phyloP scores from a whole-genome alignment of 2,113 vertebrate species.

The Asarcornis scutulata region DNA sequence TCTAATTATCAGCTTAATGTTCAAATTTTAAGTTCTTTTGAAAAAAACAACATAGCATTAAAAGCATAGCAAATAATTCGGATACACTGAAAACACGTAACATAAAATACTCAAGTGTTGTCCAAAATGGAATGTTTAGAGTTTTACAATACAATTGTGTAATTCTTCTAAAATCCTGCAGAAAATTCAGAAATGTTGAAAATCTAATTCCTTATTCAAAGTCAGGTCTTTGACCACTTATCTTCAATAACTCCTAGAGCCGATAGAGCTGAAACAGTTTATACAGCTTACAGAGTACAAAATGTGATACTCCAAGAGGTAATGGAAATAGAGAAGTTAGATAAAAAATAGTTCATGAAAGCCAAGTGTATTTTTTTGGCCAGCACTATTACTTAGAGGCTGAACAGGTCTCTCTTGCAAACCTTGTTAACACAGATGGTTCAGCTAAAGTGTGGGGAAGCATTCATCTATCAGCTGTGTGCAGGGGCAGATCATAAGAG shows the following conservation, averaged over 20 bases:
- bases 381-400: background rate
- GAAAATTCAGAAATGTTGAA: background rate
- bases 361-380: background rate
- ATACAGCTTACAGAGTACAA: background rate
- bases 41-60: background rate
- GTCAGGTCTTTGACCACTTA: background rate
- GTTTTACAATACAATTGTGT: background rate
- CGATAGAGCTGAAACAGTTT: background rate
- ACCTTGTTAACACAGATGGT: conserved; percentile 16
- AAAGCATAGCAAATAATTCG: background rate
- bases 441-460: conserved; percentile 9
- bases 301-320: background rate
- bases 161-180: background rate
- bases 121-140: background rate
- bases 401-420: background rate
- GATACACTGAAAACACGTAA: background rate
- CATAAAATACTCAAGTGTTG: background rate
- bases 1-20: conserved; percentile 7
- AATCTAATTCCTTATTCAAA: background rate
- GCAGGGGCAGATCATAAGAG: conserved; percentile 27
- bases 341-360: background rate
- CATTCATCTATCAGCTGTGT: conserved; percentile 14
- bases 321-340: background rate
- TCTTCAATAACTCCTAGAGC: background rate
- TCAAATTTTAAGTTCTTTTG: background rate